These are phyloP conservation scores for Myrmophylax atrothorax DNA, from an alignment of 2,113 vertebrate species.

Conservation along the genomic window DNA sequence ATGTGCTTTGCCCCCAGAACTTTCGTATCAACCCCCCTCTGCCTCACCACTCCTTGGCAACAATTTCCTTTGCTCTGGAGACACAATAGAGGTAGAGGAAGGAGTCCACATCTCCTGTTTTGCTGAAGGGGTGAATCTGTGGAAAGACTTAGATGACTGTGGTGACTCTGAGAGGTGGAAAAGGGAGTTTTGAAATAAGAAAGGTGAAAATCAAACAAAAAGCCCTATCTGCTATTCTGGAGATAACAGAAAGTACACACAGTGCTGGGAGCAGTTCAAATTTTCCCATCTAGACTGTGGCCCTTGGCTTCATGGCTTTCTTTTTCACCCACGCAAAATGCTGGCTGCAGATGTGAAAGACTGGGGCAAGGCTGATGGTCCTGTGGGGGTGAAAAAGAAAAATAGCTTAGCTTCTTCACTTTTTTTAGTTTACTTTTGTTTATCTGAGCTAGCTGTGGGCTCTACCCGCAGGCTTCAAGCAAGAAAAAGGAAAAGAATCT, in stretches of 20 bases:
- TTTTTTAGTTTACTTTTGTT: background rate
- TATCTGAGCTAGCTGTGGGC: background rate
- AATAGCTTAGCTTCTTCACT: no score
- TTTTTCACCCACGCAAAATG: accelerated
- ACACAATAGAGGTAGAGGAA: background rate
- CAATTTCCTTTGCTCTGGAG: background rate
- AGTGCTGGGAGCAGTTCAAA: background rate
- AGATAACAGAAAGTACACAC: background rate
- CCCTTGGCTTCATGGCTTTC: background rate
- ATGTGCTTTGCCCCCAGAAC: background rate
- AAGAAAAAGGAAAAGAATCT: background rate
- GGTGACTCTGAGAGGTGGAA: background rate
- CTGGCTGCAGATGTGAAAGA: background rate
- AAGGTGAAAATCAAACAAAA: background rate
- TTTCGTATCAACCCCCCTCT: background rate
- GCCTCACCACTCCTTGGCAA: background rate
- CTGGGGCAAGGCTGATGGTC: background rate
- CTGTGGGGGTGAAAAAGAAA: background rate
- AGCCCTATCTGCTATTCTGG: background rate
- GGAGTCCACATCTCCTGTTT: background rate
- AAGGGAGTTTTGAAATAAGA: background rate
- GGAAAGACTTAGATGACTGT: background rate
- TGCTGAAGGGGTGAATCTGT: background rate
- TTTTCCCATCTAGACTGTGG: accelerated
- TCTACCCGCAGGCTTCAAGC: background rate